Percentiles rank a stretch among this genome's conserved stretches.
phyloP scores from a whole-genome alignment of 2,797 vertebrate genomes.

The Myripristis jacobus region DNA sequence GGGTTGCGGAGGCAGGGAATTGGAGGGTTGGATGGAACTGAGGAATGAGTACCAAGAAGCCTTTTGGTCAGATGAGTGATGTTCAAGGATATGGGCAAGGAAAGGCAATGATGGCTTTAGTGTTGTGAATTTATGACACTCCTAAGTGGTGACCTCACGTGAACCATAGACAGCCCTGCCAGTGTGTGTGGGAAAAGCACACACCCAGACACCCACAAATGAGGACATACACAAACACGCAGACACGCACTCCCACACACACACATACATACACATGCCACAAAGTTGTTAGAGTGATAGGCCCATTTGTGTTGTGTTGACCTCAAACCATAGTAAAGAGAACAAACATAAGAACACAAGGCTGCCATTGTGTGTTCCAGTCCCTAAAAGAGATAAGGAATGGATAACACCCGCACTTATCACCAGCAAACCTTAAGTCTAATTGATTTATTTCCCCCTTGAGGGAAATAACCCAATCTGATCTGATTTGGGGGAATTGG shows the following conservation, averaged over 20 bases:
- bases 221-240: no score
- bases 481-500: slow-evolving; percentile 21
- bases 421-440: slow-evolving; percentile 15
- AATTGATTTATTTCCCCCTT: slow-evolving; percentile 52
- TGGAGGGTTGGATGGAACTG: slow-evolving; percentile 3
- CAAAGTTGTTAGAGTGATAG: slow-evolving; percentile 49
- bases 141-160: slow-evolving; percentile 60
- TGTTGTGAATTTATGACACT: slow-evolving; percentile 61
- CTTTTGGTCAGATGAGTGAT: slow-evolving; percentile 56
- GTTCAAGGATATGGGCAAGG: slow-evolving; percentile 49
- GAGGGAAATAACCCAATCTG: slow-evolving; percentile 30
- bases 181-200: slow-evolving; percentile 61
- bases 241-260: no score
- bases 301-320: slow-evolving; percentile 56
- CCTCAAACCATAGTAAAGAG: slow-evolving; percentile 42
- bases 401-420: slow-evolving; percentile 34
- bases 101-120: slow-evolving; percentile 68
- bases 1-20: no score
- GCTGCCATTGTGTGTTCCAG: slow-evolving; percentile 54
- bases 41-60: slow-evolving; percentile 22
- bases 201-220: slow-evolving; percentile 9
- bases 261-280: slow-evolving; percentile 26
- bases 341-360: slow-evolving; percentile 60
- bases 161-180: slow-evolving; percentile 54
- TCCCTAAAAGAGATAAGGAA: slow-evolving; percentile 50